Base-by-base conservation (phyloP, 1,140 invertebrate genomes). In the Euwallacea fornicatus region DNA sequence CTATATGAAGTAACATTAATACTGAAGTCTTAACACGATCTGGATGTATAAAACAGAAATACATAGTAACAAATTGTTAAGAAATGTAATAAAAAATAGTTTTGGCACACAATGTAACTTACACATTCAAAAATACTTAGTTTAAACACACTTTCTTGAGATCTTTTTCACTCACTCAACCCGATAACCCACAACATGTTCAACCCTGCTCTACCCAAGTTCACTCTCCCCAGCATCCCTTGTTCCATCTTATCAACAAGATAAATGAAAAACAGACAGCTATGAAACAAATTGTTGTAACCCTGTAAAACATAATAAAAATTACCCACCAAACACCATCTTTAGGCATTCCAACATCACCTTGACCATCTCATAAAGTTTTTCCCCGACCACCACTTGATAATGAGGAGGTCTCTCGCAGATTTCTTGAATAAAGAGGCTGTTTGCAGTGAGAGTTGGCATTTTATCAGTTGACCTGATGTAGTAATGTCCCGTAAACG, bases 281-380 rank as follows among this genome's bases (percentile, higher is more conserved):
- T 89, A 76, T 93, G 90, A 76, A 94, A 93, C 64, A 94, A 82
- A 81, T 95, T 95, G 81, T 93, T 94, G 60, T 91, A 84, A 55
- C 93, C 93, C 86, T 92, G 81, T 65, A 88, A 87, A 53, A 72
- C 73, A 71, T 16, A 50, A 46, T 10, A 2, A 4, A 4, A 33
- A 33, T 33, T 33, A 33, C 1, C 4, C 47, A 7, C 41, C 60
- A 11, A 58, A 70, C 46, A 33, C 21, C 21, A 33, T 4, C 50
- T 42, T 67, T 83, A 33, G 21, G 21, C 1, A 33, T 33, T 1
- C 1, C 1, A 33, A 33, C 2, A 50, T 13, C 13, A 90, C 89
- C 83, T 88, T 88, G 74, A 87, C 85, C 76, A 91, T 81, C 81
- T 90, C 88, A 71, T 83, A 83, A 9, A 86, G 83, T 75, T 89